Conservation (phyloP, 2,888 invertebrate species). For the Microplitis manilae region DNA sequence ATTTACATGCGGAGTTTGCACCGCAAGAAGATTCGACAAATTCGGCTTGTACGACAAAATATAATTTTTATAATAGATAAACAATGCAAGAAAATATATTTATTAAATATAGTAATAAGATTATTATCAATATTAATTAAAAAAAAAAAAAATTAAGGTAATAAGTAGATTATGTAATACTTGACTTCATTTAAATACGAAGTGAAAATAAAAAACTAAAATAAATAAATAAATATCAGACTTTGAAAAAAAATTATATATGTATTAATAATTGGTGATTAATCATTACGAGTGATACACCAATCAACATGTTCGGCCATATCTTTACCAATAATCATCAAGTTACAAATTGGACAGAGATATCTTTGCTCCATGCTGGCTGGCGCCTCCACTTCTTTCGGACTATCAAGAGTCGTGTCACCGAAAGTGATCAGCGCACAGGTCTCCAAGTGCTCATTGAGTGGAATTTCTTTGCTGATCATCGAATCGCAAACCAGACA, state of each 20-base stretch:
- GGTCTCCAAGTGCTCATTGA: constrained; percentile 72
- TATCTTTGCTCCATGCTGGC: constrained; percentile 65
- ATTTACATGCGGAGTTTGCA: constrained; percentile 66
- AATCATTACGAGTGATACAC: constrained; percentile 60
- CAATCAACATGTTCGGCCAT: constrained; percentile 78
- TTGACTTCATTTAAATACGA: neutral
- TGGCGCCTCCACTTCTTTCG: constrained; percentile 51
- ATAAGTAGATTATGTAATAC: neutral
- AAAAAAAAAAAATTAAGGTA: neutral
- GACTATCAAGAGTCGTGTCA: constrained; percentile 46
- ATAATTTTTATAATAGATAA: constrained; percentile 38
- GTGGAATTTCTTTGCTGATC: constrained; percentile 54
- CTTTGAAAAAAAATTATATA: neutral
- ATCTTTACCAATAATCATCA: constrained; percentile 72
- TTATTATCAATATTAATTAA: constrained; percentile 35
- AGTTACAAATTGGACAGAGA: constrained; percentile 78
- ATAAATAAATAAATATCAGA: neutral
- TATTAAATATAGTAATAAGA: constrained; percentile 34
- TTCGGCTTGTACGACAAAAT: constrained; percentile 51
- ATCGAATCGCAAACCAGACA: constrained; percentile 61
- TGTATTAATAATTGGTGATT: neutral
- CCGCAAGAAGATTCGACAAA: constrained; percentile 46
- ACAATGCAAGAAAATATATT: constrained; percentile 36
- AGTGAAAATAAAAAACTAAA: constrained; percentile 3
- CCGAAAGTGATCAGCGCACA: constrained; percentile 70